Evolutionary conservation across 1,140 invertebrate genomes (phyloP).

Genomic region (Oryctes rhinoceros): DNA sequence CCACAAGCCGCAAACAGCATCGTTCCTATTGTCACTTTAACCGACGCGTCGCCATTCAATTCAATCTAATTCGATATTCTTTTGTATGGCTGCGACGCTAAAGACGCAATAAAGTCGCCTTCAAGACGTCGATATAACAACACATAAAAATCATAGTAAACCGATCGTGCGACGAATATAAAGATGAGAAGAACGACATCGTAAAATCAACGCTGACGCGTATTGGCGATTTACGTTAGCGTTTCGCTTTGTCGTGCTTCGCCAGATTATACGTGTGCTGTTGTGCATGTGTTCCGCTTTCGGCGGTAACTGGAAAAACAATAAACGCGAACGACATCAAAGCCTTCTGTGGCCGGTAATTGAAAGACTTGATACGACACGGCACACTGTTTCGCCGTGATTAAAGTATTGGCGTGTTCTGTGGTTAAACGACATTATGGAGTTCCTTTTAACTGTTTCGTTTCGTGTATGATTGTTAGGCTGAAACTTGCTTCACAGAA

Average conservation of each 20-base stretch:
- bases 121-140: not conserved
- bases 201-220: not conserved
- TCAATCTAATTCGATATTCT: constrained; percentile 22
- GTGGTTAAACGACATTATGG: not conserved
- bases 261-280: not conserved
- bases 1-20: not conserved
- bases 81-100: not conserved
- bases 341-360: not conserved
- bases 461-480: no score
- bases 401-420: not conserved
- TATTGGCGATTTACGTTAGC: constrained; percentile 11
- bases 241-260: not conserved
- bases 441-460: no score
- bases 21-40: no score
- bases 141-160: not conserved
- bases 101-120: constrained; percentile 1
- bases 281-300: constrained; percentile 7
- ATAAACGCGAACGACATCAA: constrained; percentile 13
- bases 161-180: not conserved
- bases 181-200: not conserved
- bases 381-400: not conserved
- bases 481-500: no score
- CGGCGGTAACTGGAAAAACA: not conserved
- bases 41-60: not conserved
- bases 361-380: not conserved